phyloP scores from a whole-genome alignment of 2,113 vertebrate genomes.

The Thomomys bottae region DNA sequence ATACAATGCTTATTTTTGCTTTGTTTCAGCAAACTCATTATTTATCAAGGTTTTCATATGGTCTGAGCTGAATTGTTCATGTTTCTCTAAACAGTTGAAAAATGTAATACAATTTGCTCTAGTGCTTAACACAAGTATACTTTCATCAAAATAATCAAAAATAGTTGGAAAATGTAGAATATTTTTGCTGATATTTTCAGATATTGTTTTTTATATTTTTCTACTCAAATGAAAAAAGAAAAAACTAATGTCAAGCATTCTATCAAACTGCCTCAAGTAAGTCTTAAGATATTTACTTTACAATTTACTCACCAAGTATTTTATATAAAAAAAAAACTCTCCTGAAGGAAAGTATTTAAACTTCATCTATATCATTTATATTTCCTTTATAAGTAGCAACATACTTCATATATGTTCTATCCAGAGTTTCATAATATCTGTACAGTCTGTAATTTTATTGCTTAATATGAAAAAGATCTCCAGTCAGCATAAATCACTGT shows the following conservation, averaged over 20 bases:
- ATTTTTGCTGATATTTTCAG: slow-evolving; percentile 3
- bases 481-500: neutral
- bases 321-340: slow-evolving; percentile 1
- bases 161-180: neutral
- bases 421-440: neutral
- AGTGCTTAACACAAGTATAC: neutral
- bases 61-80: neutral
- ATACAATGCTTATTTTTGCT: neutral
- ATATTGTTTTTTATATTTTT: slow-evolving; percentile 9
- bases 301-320: neutral
- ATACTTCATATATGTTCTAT: neutral
- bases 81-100: neutral
- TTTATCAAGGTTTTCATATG: slow-evolving; percentile 44
- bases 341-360: neutral
- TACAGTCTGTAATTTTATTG: neutral
- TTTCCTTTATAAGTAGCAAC: neutral
- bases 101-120: neutral
- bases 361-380: neutral
- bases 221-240: neutral
- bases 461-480: neutral
- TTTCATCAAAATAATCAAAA: slow-evolving; percentile 13
- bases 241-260: slow-evolving; percentile 7
- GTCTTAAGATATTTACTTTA: neutral
- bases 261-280: neutral
- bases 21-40: slow-evolving; percentile 22